Base-by-base conservation (phyloP, 1,140 invertebrate genomes). In the Mamestra configurata region DNA sequence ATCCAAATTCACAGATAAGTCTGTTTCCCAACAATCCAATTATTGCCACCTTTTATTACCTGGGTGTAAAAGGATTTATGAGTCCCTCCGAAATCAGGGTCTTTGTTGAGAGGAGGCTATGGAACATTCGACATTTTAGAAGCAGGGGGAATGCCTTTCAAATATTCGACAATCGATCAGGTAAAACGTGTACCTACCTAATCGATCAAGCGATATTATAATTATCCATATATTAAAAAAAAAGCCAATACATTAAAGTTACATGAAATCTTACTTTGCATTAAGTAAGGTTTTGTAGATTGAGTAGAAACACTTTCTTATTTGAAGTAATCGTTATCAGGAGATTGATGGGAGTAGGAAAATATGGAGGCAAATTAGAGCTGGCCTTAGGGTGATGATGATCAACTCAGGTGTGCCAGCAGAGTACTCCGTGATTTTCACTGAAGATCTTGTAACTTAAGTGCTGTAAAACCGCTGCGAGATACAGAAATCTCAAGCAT, bases 41-140 rank as follows among this genome's bases (percentile, higher is more conserved):
- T 76, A 76, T 61, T 61, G 27, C 37, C 37, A 66, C 64, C 64
- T 66, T 76, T 76, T 76, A 76, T 76, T 76, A 76, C 37, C 72
- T 43, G 55, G 20, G 40, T 46, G 53, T 76, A 61, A 61, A 76
- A 55, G 72, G 72, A 76, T 76, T 76, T 76, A 76, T 76, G 72
- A 11, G 72, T 5, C 40, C 55, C 27, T 53, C 15, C 18, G 13
- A 43, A 55, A 76, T 61, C 22, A 31, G 40, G 72, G 13, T 31
- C 22, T 59, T 27, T 61, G 15, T 11, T 10, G 13, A 76, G 27
- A 61, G 72, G 59, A 0, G 55, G 0, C 53, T 61, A 22, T 46
- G 57, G 4, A 46, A n/a, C 18, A 27, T 43, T 11, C 71, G 71
- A 55, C 51, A 20, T 13, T 46, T 68, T 22, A 7, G 37, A 31